A percentile compares a stretch with the other conserved stretches of the same genome.
These are phyloP conservation scores for Tenthredo distinguenda DNA, from an alignment of 2,888 invertebrate genomes.

Conservation along the genomic window DNA sequence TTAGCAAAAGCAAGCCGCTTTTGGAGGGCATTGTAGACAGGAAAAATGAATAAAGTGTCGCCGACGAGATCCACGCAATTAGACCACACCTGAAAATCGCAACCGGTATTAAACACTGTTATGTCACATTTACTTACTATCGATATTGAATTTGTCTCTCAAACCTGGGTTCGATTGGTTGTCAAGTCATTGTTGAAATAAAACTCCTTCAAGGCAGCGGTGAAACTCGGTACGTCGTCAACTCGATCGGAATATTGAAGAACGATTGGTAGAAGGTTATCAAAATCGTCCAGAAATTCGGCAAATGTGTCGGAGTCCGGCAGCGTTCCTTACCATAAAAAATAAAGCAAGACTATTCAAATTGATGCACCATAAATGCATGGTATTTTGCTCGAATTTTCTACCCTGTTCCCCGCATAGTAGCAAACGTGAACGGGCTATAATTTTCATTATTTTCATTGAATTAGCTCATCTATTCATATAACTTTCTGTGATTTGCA, in stretches of 20 bases:
- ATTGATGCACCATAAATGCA: not conserved
- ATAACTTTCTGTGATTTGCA: no score
- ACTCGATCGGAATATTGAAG: not conserved
- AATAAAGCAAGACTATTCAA: not conserved
- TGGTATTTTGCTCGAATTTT: not conserved
- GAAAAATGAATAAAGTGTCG: not conserved
- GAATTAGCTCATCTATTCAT: no score
- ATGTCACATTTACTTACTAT: not conserved
- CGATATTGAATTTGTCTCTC: not conserved
- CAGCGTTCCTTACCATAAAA: not conserved
- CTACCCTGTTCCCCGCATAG: not conserved
- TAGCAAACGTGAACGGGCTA: no score
- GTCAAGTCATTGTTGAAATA: slow-evolving; percentile 41
- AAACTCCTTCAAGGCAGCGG: not conserved
- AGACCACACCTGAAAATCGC: not conserved
- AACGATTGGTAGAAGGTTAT: not conserved
- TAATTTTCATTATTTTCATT: no score
- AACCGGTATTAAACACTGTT: not conserved
- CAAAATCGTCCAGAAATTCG: not conserved
- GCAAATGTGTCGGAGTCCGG: not conserved
- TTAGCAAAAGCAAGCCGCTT: not conserved
- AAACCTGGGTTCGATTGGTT: not conserved
- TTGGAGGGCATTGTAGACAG: slow-evolving; percentile 11
- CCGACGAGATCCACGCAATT: not conserved
- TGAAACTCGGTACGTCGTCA: not conserved